phyloP scores from a whole-genome alignment of 53 echinoderm and acorn worm species.

The Zoroaster sp. region DNA sequence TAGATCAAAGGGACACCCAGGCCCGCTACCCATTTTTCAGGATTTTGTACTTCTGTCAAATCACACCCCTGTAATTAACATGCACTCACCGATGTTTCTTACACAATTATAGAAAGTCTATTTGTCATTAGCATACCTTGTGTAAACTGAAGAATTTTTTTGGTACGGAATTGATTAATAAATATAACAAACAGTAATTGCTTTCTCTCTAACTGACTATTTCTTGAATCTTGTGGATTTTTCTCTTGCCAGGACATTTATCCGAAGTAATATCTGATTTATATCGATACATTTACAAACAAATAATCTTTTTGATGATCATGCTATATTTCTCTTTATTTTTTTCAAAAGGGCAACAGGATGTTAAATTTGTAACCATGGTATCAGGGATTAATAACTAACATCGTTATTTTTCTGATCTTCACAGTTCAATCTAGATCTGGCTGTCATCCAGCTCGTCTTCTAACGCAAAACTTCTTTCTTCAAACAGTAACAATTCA shows the following conservation, averaged over 20 bases:
- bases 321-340: background rate
- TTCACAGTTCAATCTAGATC: slow-evolving; percentile 11
- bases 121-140: too few relatives aligned
- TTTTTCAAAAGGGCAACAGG: background rate
- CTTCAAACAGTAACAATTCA: slow-evolving; percentile 36
- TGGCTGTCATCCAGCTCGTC: background rate
- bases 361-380: background rate
- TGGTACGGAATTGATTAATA: background rate
- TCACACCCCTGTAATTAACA: too few relatives aligned
- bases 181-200: too few relatives aligned
- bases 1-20: too few relatives aligned
- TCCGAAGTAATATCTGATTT: background rate
- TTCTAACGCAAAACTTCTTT: slow-evolving; percentile 51
- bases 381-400: slow-evolving; percentile 20
- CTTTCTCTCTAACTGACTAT: too few relatives aligned
- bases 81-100: too few relatives aligned
- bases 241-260: background rate
- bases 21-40: too few relatives aligned
- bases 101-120: too few relatives aligned
- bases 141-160: too few relatives aligned
- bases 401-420: background rate
- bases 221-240: background rate
- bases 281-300: too few relatives aligned
- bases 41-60: too few relatives aligned
- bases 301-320: background rate